A percentile compares a stretch with the other conserved stretches of the same genome.
Conservation (phyloP, 2,113 vertebrate species). For the Cricetomys ansorgei region DNA sequence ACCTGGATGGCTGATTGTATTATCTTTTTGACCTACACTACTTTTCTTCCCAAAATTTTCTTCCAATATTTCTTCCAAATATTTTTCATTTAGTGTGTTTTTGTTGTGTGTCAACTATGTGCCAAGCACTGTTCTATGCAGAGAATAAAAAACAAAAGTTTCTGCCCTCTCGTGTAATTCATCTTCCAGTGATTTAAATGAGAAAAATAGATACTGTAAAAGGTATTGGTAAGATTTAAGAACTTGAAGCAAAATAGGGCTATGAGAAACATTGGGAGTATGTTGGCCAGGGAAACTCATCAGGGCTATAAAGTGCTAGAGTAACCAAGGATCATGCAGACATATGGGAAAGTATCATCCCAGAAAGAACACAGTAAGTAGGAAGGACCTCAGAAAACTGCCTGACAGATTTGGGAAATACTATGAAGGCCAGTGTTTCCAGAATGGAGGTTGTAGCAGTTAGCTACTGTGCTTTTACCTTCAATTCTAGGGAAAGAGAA, state of each 20-base stretch:
- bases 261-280: not conserved
- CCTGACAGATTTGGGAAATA: not conserved
- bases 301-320: not conserved
- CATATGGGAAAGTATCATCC: not conserved
- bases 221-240: not conserved
- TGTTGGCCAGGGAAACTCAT: not conserved
- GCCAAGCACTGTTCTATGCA: not conserved
- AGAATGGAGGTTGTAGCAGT: too few relatives aligned
- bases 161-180: not conserved
- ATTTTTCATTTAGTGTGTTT: constrained; percentile 32
- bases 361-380: not conserved
- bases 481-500: too few relatives aligned
- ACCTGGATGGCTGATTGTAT: not conserved
- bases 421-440: not conserved
- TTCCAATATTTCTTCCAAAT: too few relatives aligned
- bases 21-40: constrained; percentile 7
- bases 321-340: not conserved
- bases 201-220: not conserved
- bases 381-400: not conserved
- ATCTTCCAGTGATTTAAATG: not conserved
- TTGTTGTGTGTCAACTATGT: not conserved
- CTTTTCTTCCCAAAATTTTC: constrained; percentile 24
- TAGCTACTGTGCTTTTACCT: too few relatives aligned
- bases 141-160: not conserved
- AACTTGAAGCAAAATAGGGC: not conserved